phyloP scores from a whole-genome alignment of 2,113 vertebrate species.

The Istiophorus platypterus region DNA sequence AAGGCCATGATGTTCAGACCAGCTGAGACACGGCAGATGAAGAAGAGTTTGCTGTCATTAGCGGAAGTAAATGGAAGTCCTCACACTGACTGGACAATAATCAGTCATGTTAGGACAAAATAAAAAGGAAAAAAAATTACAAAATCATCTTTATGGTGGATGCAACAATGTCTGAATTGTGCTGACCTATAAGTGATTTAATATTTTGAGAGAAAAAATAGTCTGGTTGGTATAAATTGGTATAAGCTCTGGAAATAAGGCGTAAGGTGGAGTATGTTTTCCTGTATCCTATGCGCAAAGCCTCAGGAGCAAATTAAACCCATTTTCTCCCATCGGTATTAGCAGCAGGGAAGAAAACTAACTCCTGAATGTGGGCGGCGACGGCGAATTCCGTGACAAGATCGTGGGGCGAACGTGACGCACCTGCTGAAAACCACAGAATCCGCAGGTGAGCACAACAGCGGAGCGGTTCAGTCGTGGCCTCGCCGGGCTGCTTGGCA shows the following conservation, averaged over 20 bases:
- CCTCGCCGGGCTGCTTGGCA: not conserved
- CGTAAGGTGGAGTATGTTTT: not conserved
- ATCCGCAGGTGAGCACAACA: conserved; percentile 16
- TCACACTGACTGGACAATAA: no score
- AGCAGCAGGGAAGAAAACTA: conserved; percentile 17
- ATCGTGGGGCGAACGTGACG: conserved; percentile 32
- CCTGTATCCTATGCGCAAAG: conserved; percentile 18
- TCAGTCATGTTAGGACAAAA: no score
- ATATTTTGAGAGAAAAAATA: no score
- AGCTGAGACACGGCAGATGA: conserved; percentile 23
- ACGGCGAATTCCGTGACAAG: conserved; percentile 33
- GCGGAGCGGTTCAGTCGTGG: conserved; percentile 2
- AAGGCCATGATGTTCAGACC: not conserved
- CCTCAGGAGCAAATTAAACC: not conserved
- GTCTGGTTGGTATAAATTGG: no score
- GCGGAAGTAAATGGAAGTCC: no score
- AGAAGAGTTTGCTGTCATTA: not conserved
- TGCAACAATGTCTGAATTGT: not conserved
- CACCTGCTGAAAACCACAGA: conserved; percentile 22
- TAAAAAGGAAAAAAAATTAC: not conserved
- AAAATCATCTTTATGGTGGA: not conserved
- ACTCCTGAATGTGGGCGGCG: conserved; percentile 26
- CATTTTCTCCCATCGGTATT: conserved; percentile 15
- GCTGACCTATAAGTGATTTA: no score
- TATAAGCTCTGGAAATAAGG: not conserved